Evolutionary conservation across 37 sponge, comb jelly and placozoan species (phyloP).

Genomic region (Amphimedon queenslandica): DNA sequence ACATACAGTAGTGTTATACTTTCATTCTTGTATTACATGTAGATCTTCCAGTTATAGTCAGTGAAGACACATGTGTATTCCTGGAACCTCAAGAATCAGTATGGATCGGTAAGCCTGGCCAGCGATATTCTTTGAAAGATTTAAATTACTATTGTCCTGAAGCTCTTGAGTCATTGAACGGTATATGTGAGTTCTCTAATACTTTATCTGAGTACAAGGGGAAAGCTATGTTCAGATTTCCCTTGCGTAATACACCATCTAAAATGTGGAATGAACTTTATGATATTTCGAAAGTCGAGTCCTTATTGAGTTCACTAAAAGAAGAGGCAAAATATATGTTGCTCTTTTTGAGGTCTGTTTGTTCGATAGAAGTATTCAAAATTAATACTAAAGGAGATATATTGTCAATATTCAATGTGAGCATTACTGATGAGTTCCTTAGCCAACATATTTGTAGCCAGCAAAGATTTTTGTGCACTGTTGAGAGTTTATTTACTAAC

Average conservation of each 20-base stretch:
- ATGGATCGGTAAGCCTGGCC: too few species aligned
- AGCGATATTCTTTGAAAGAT: too few species aligned
- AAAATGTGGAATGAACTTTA: conserved; percentile 17
- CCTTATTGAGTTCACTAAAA: conserved; percentile 18
- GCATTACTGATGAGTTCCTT: not conserved
- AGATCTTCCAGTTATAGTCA: too few species aligned
- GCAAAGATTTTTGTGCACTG: not conserved
- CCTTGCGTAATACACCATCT: conserved; percentile 32
- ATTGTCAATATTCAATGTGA: not conserved
- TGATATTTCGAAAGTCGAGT: conserved; percentile 8
- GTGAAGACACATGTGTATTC: too few species aligned
- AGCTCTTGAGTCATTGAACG: too few species aligned
- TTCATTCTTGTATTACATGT: too few species aligned
- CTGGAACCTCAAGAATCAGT: too few species aligned
- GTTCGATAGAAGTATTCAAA: conserved; percentile 22
- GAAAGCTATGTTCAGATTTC: conserved; percentile 57
- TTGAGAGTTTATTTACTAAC: too few species aligned
- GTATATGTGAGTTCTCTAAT: too few species aligned
- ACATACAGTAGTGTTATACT: too few species aligned
- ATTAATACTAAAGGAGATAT: not conserved
- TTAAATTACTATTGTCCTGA: too few species aligned
- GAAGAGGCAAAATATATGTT: conserved; percentile 40
- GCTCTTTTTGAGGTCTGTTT: conserved; percentile 32
- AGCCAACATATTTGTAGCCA: not conserved
- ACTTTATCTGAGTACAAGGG: too few species aligned